phyloP scores from a whole-genome alignment of 2,113 vertebrate species.

The Pygoscelis adeliae region DNA sequence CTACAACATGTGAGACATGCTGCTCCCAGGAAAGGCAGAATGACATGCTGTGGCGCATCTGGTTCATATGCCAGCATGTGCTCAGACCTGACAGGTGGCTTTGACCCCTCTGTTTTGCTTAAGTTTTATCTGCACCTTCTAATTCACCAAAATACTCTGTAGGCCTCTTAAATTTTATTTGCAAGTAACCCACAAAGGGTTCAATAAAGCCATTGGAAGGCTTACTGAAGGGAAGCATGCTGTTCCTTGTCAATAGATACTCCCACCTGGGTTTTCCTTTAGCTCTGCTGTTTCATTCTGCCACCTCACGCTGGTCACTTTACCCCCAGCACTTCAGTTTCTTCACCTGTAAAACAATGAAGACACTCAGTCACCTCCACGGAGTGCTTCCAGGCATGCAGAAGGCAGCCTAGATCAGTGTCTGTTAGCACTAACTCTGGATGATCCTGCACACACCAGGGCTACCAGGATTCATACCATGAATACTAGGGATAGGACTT shows the following conservation, averaged over 20 bases:
- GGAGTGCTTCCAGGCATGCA: neutral
- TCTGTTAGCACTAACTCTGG: neutral
- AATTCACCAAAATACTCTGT: neutral
- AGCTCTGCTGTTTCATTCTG: neutral
- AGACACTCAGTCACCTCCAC: neutral
- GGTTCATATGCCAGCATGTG: neutral
- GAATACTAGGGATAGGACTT: neutral
- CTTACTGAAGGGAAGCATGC: neutral
- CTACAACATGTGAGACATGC: neutral
- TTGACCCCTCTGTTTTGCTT: neutral
- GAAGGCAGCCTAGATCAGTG: neutral
- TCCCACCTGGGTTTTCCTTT: neutral
- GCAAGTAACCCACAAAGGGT: neutral
- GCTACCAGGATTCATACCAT: neutral
- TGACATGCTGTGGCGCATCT: neutral
- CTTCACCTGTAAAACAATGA: neutral
- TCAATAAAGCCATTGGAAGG: neutral
- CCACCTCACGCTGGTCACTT: neutral
- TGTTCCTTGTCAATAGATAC: neutral
- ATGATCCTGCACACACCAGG: neutral
- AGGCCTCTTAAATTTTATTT: neutral
- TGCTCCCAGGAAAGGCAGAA: neutral
- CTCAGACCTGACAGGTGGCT: neutral
- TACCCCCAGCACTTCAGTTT: neutral
- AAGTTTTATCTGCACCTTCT: neutral